Evolutionary conservation across 2,797 vertebrate genomes (phyloP).

Genomic region (Halcyon chelicuti): DNA sequence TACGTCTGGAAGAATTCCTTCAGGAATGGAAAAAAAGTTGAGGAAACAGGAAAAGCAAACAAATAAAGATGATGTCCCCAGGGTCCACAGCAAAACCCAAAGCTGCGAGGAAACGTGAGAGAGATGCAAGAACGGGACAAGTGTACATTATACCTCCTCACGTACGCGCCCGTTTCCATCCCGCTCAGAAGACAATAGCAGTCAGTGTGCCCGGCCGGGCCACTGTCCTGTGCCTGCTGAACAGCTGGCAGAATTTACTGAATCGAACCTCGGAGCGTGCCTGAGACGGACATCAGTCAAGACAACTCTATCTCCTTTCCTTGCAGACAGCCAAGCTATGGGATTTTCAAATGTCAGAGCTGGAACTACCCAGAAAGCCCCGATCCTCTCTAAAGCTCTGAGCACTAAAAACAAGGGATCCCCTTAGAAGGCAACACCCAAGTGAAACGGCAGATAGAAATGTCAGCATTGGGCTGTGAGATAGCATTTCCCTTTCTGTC

Average conservation of each 20-base stretch:
- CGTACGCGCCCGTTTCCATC: fast-evolving
- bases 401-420: neutral
- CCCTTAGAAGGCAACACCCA: neutral
- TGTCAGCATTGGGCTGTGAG: neutral
- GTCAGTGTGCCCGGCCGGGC: slow-evolving; percentile 13
- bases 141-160: neutral
- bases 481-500: slow-evolving; percentile 28
- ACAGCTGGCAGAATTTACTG: slow-evolving; percentile 11
- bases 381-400: neutral
- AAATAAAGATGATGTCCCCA: neutral
- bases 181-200: neutral
- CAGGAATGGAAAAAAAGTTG: neutral
- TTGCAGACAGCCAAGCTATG: neutral
- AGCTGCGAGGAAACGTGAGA: neutral
- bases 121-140: neutral
- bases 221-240: neutral
- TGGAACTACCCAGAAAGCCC: neutral
- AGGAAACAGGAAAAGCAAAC: neutral
- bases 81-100: neutral
- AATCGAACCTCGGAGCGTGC: neutral
- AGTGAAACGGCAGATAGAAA: neutral
- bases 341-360: neutral
- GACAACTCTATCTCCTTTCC: neutral
- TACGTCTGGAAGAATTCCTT: neutral
- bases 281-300: neutral